Evolutionary conservation across 2,888 invertebrate genomes (phyloP), one percentile per base, ranked within the genome.

Genomic region (Callyntrura sp.): DNA sequence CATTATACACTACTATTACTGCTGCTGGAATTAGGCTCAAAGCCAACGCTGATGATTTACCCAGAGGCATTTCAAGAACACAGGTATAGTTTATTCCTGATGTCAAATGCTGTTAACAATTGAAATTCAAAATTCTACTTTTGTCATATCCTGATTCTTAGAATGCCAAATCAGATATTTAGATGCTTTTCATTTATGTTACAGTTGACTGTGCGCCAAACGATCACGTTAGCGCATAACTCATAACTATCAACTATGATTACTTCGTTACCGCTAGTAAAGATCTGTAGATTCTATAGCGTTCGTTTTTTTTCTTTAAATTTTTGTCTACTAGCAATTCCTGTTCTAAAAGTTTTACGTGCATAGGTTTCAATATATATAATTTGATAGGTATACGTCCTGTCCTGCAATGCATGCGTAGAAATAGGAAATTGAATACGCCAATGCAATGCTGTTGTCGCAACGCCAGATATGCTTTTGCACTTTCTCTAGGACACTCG

Each of bases 1-100:
- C 86, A 73, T 88, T 91, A 45, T 85, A 85, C 0, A 91, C 85
- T 20, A 92, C 20, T 17, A 91, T 86, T 1, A 92, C 81, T 17
- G 91, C 90, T 0, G 92, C 91, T 45, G 92, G 92, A 65, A 92
- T 91, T 23, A 92, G 45, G 17, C 91, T 91, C 51, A 90, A 90
- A 17, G 90, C 82, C 76, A 90, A 45, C 1, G 88, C 88, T 1
- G 90, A 88, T 25, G 83, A 85, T 11, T 90, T 82, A 57, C 87
- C 90, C 14, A 92, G 57, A 14, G 90, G 91, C 92, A 92, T 91
- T 78, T 91, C 85, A 20, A 82, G n/a, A n/a, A n/a, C n/a, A n/a
- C n/a, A n/a, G n/a, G n/a, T n/a, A n/a, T n/a, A n/a, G n/a, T n/a
- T n/a, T n/a, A n/a, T n/a, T n/a, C n/a, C n/a, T n/a, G n/a, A n/a